Percentiles rank a stretch among this genome's conserved stretches.
Evolutionary conservation across 2,113 vertebrate species (phyloP).

Genomic region (Tyrannus savana): DNA sequence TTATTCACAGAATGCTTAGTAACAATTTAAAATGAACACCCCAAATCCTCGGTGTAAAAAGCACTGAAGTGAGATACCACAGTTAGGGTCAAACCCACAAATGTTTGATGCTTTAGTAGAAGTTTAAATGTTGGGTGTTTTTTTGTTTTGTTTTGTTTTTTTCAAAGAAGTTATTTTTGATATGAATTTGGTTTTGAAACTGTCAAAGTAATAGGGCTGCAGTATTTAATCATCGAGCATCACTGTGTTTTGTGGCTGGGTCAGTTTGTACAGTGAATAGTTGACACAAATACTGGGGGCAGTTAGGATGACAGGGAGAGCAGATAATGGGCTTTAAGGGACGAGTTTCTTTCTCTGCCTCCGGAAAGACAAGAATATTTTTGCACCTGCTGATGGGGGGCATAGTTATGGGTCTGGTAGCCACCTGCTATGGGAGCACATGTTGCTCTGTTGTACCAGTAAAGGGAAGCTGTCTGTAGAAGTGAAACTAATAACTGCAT

Average conservation of each 20-base stretch:
- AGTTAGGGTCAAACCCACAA: not conserved
- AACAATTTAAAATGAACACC: not conserved
- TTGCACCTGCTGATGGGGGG: not conserved
- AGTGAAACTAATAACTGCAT: not conserved
- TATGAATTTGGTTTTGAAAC: not conserved
- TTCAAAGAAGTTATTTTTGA: not conserved
- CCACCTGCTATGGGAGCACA: not conserved
- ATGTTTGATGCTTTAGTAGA: not conserved
- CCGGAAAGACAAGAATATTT: not conserved
- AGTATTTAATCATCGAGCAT: not conserved
- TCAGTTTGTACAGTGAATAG: not conserved
- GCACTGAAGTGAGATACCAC: not conserved
- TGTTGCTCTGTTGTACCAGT: not conserved
- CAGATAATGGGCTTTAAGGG: not conserved
- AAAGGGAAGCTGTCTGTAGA: not conserved
- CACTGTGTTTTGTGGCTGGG: not conserved
- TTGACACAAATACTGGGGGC: not conserved
- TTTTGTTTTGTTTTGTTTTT: too few relatives aligned
- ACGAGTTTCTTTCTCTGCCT: not conserved
- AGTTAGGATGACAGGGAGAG: not conserved
- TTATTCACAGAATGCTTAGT: not conserved
- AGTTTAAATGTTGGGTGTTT: not conserved
- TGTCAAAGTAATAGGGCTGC: not conserved
- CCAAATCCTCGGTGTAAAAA: not conserved
- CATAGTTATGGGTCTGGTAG: not conserved